Percentiles rank a stretch among this genome's conserved stretches.
Conservation (phyloP, 2,888 invertebrate genomes). For the Perithous albicinctus region DNA sequence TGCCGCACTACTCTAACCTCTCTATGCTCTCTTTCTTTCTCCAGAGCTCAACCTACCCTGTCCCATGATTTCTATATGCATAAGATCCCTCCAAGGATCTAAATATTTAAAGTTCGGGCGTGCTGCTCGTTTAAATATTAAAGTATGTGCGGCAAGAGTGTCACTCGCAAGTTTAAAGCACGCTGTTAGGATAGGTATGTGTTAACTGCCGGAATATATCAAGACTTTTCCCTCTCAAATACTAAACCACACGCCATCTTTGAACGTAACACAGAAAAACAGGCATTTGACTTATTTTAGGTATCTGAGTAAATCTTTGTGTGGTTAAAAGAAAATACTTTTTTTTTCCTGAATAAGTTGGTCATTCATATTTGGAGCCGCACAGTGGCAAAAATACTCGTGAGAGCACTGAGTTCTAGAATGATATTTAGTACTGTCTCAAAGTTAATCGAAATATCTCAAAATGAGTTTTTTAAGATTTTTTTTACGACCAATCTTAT, state of each 20-base stretch:
- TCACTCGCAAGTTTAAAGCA: neutral
- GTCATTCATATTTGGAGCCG: no score
- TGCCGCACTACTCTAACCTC: neutral
- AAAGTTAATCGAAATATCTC: no score
- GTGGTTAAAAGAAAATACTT: no score
- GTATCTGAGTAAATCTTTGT: no score
- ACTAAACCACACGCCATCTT: neutral
- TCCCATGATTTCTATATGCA: slow-evolving; percentile 12
- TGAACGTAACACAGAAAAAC: neutral
- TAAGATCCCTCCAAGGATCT: slow-evolving; percentile 50
- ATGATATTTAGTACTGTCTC: no score
- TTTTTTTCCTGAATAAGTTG: no score
- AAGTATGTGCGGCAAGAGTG: slow-evolving; percentile 45
- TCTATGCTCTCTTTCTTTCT: neutral
- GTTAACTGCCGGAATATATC: neutral
- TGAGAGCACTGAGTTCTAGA: no score
- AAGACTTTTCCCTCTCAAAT: neutral
- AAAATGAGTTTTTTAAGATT: no score
- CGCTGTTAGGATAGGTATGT: neutral
- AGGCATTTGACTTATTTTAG: neutral
- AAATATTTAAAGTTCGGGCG: slow-evolving; percentile 71
- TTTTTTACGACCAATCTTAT: no score
- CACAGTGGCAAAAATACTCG: no score
- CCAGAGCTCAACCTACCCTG: neutral
- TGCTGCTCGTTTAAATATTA: slow-evolving; percentile 70